Evolutionary conservation across 2,888 invertebrate genomes (phyloP).

Genomic region (Priocnemis perturbator): DNA sequence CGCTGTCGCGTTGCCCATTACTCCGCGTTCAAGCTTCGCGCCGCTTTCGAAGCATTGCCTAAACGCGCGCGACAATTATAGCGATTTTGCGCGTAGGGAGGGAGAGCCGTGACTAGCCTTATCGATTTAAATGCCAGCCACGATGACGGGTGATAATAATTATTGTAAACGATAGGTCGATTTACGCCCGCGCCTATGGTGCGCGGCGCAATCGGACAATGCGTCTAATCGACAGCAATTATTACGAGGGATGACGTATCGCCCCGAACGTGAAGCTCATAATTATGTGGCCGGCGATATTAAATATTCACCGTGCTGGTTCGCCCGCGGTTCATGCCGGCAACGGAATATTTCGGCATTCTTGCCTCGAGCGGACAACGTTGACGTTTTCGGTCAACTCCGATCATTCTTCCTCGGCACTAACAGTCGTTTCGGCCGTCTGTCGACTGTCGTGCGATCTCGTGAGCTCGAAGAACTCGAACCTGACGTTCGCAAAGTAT

Average conservation of each 20-base stretch:
- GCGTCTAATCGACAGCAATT: conserved; percentile 44
- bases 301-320: conserved; percentile 4
- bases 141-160: conserved; percentile 45
- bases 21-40: not conserved
- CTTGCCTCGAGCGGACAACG: too few relatives aligned
- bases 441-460: too few relatives aligned
- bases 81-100: not conserved
- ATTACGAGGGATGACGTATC: conserved; percentile 25
- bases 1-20: not conserved
- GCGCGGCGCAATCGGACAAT: conserved; percentile 30
- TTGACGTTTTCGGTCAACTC: too few relatives aligned
- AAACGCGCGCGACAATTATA: too few relatives aligned
- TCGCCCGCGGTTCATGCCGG: not conserved
- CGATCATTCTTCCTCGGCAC: too few relatives aligned
- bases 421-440: too few relatives aligned
- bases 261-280: conserved; percentile 29
- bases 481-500: too few relatives aligned
- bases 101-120: conserved; percentile 29
- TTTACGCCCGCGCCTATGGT: conserved; percentile 35
- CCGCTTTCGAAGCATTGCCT: too few relatives aligned
- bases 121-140: conserved; percentile 45
- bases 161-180: conserved; percentile 44
- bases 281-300: conserved; percentile 28
- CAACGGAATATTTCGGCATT: too few relatives aligned
- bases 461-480: too few relatives aligned